A percentile compares a stretch with the other conserved stretches of the same genome.
These are phyloP conservation scores for Cyclophora albipunctata DNA, from an alignment of 2,888 invertebrate genomes.

Conservation along the genomic window DNA sequence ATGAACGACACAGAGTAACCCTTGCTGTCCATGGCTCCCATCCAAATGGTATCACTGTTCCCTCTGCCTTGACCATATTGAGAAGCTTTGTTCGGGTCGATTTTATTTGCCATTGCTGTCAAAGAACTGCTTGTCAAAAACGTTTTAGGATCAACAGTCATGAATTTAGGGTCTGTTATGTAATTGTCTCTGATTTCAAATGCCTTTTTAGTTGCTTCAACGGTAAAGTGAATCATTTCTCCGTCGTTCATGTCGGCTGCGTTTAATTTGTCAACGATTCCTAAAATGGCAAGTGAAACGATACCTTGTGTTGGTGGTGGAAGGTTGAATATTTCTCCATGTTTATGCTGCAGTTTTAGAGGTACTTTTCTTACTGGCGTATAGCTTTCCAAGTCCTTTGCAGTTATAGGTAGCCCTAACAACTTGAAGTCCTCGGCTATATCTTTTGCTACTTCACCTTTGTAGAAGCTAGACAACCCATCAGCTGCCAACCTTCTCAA, in stretches of 20 bases:
- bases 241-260: conserved; percentile 52
- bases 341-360: conserved; percentile 41
- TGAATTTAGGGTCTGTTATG: conserved; percentile 54
- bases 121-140: conserved; percentile 37
- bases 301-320: conserved; percentile 67
- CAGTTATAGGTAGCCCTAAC: conserved; percentile 52
- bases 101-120: conserved; percentile 39
- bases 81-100: conserved; percentile 36
- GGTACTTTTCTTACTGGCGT: conserved; percentile 45
- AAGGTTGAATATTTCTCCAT: conserved; percentile 50
- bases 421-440: conserved; percentile 48
- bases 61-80: conserved; percentile 35
- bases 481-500: conserved; percentile 41
- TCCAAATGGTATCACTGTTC: conserved; percentile 61
- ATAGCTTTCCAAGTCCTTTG: conserved; percentile 50
- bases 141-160: conserved; percentile 44
- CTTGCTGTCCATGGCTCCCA: conserved; percentile 60
- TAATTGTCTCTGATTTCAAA: conserved; percentile 44
- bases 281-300: conserved; percentile 51
- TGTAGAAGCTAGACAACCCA: conserved; percentile 55
- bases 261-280: conserved; percentile 50
- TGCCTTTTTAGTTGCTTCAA: conserved; percentile 56
- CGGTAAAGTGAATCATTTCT: conserved; percentile 49
- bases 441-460: conserved; percentile 45
- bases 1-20: conserved; percentile 66